Evolutionary conservation across 2,888 invertebrate species (phyloP).

Genomic region (Taphrorychus bicolor): DNA sequence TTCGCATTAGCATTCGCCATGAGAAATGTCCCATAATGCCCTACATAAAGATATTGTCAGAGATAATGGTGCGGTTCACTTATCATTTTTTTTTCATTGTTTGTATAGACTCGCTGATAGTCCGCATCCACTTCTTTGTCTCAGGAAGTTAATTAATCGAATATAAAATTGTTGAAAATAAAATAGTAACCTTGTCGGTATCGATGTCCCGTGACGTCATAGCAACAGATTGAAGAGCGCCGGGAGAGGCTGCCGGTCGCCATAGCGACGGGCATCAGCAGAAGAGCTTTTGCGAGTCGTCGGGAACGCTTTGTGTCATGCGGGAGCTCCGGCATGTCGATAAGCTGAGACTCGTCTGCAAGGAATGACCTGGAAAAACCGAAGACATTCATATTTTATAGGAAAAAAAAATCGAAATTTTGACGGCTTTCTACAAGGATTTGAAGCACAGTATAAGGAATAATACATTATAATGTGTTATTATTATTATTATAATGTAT

Average conservation of each 20-base stretch:
- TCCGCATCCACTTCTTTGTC: not conserved
- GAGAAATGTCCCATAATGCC: constrained; percentile 38
- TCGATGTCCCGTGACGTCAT: constrained; percentile 40
- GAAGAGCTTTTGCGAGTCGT: constrained; percentile 33
- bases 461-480: too few species aligned
- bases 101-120: constrained; percentile 1
- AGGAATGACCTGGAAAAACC: constrained; percentile 1
- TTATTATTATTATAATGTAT: too few species aligned
- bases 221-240: constrained; percentile 36
- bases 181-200: constrained; percentile 7
- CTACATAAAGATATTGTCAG: constrained; percentile 38
- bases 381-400: not conserved
- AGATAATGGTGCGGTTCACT: constrained; percentile 35
- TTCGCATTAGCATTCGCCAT: constrained; percentile 36
- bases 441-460: too few species aligned
- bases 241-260: constrained; percentile 30
- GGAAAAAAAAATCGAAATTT: too few species aligned
- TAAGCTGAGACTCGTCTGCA: constrained; percentile 18
- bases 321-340: constrained; percentile 23
- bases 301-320: constrained; percentile 29
- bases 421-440: too few species aligned
- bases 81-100: constrained; percentile 24
- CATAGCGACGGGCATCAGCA: constrained; percentile 38
- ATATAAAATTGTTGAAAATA: not conserved
- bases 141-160: not conserved